phyloP scores from a whole-genome alignment of 2,888 invertebrate species.

The Capitulum mitella region DNA sequence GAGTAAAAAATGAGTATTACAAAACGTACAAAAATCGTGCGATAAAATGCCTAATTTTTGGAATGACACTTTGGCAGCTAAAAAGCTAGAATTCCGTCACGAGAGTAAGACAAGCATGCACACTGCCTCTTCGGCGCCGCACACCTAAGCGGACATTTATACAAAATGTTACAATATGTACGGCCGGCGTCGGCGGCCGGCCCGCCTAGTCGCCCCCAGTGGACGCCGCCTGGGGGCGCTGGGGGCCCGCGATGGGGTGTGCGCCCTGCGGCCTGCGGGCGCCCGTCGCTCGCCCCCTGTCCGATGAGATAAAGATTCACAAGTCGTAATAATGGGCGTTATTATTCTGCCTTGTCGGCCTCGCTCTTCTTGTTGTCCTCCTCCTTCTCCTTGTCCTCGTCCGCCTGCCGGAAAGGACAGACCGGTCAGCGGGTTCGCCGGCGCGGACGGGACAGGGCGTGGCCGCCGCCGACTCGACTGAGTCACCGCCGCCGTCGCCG shows the following conservation, averaged over 20 bases:
- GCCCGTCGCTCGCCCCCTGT: neutral
- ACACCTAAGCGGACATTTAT: conserved; percentile 15
- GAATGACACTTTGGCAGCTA: conserved; percentile 15
- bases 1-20: conserved; percentile 15
- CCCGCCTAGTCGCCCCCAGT: neutral
- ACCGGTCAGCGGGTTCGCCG: no score
- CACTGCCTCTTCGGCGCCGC: neutral
- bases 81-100: conserved; percentile 10
- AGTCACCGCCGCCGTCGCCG: no score
- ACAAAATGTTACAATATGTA: conserved; percentile 21
- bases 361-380: conserved; percentile 16
- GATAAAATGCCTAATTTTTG: conserved; percentile 15
- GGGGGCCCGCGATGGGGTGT: neutral
- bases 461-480: no score
- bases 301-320: neutral
- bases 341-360: conserved; percentile 16
- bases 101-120: neutral
- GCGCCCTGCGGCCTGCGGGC: neutral
- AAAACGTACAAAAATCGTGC: conserved; percentile 8
- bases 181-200: neutral
- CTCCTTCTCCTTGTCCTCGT: conserved; percentile 25
- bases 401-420: neutral
- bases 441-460: no score
- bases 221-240: neutral
- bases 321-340: neutral